phyloP scores from a whole-genome alignment of 2,113 vertebrate genomes.

The Corythoichthys haematopterus region DNA sequence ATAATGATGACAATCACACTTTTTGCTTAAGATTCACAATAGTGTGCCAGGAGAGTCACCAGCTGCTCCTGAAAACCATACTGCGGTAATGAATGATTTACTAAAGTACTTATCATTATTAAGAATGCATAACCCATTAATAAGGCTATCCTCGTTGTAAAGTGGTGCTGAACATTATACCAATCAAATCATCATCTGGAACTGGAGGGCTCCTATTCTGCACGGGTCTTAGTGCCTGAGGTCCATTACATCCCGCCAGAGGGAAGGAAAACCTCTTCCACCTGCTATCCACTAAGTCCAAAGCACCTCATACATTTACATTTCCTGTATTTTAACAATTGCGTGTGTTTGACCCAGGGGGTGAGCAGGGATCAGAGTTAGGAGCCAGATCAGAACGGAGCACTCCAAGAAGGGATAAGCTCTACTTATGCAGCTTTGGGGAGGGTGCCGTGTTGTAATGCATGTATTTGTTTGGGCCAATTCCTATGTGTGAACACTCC shows the following conservation, averaged over 20 bases:
- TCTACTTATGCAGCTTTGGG: constrained; percentile 42
- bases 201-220: not conserved
- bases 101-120: not conserved
- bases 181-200: constrained; percentile 5
- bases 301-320: constrained; percentile 14
- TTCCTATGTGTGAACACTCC: constrained; percentile 18
- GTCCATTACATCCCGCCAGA: constrained; percentile 23
- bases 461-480: constrained; percentile 13
- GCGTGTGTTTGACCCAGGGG: constrained; percentile 38
- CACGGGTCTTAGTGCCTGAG: constrained; percentile 11
- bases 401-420: constrained; percentile 57
- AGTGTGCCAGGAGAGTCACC: not conserved
- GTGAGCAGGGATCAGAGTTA: constrained; percentile 45
- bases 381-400: constrained; percentile 55
- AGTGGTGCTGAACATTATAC: not conserved
- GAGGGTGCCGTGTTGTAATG: constrained; percentile 15
- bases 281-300: constrained; percentile 37
- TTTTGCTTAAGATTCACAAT: not conserved
- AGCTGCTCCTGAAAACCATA: not conserved
- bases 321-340: not conserved
- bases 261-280: constrained; percentile 28
- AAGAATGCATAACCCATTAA: not conserved
- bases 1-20: not conserved
- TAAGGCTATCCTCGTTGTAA: not conserved
- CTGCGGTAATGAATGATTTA: not conserved